Percentiles rank a stretch among this genome's conserved stretches.
phyloP scores from a whole-genome alignment of 2,113 vertebrate species.

The Melospiza georgiana region DNA sequence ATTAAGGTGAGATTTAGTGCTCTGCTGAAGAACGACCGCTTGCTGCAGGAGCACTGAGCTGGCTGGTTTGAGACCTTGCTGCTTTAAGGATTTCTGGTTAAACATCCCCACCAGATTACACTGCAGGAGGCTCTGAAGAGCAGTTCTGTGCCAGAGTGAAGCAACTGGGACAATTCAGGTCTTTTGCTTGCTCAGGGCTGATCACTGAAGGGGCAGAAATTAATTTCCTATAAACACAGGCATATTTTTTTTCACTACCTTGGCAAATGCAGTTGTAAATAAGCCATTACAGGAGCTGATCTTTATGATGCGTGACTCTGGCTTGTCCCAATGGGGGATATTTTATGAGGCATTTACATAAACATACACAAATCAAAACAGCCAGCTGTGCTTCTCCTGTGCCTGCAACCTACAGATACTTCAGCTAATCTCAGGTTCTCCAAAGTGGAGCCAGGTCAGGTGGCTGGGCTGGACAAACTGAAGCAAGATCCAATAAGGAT shows the following conservation, averaged over 20 bases:
- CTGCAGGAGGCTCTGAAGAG: background rate
- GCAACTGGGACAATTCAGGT: conserved; percentile 40
- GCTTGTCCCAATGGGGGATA: conserved; percentile 31
- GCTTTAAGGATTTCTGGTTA: conserved; percentile 35
- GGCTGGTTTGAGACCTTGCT: background rate
- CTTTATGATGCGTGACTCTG: conserved; percentile 58
- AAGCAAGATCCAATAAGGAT: fast-evolving
- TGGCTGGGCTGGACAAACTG: background rate
- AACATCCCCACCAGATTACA: background rate
- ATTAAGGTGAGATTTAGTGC: conserved; percentile 8
- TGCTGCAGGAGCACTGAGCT: background rate
- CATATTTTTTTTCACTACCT: conserved; percentile 51
- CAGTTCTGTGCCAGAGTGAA: conserved; percentile 28
- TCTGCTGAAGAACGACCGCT: background rate
- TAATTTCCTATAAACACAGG: conserved; percentile 69
- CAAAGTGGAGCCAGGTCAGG: fast-evolving
- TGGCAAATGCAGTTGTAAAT: conserved; percentile 58
- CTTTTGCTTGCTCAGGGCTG: conserved; percentile 58
- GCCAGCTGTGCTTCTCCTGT: conserved; percentile 36
- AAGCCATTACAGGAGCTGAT: conserved; percentile 56
- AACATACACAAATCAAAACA: conserved; percentile 55
- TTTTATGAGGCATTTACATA: conserved; percentile 68
- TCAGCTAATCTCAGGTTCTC: background rate
- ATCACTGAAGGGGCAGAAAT: conserved; percentile 70
- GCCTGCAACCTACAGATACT: background rate